Base-by-base conservation (phyloP, 2,113 vertebrate genomes). In the Halcyon malimbica region DNA sequence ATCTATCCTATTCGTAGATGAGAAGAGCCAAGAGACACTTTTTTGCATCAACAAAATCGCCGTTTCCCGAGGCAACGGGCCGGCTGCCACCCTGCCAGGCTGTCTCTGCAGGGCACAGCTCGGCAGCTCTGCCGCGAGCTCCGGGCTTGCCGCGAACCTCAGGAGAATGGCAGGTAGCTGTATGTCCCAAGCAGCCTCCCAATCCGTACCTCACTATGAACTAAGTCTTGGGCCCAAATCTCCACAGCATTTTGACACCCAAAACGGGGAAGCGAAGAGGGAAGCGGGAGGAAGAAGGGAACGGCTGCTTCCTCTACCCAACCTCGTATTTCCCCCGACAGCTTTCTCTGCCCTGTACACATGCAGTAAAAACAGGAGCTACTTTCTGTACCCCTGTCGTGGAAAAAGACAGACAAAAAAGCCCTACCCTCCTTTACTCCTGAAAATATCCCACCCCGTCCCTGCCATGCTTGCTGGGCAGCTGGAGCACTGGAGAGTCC, bases 91-190 rank as follows among this genome's bases (percentile, higher is more conserved):
- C 39, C 12, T 25, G 28, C 46, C 33, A 46, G 26, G 20, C n/a
- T 5, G 25, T 24, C 28, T 65, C 75, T 39, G 26, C 24, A 25
- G 62, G 71, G 48, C 35, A 75, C 21, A 28, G 44, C 60, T 41
- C 37, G 7, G 41, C 23, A 87, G 31, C 1, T 0, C 3, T 16
- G 57, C 24, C 39, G 12, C 24, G 5, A 54, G 48, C 35, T 53
- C 48, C 5, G 28, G 11, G 10, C n/a, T 67, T 74, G 17, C 65
- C 0, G 3, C 0, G 6, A 56, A 44, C 0, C 0, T 3, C 33
- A n/a, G 31, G 54, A 77, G 89, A 85, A 63, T 57, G 7, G 44
- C 19, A 6, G 3, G 7, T 73, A 74, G 25, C 13, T 5, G 0
- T 23, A 74, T 7, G 4, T 41, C 21, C 28, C 25, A 74, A 42